Evolutionary conservation across 2,797 vertebrate species (phyloP), one percentile per base, ranked within the genome.

Genomic region (Melanotaenia nigrans): DNA sequence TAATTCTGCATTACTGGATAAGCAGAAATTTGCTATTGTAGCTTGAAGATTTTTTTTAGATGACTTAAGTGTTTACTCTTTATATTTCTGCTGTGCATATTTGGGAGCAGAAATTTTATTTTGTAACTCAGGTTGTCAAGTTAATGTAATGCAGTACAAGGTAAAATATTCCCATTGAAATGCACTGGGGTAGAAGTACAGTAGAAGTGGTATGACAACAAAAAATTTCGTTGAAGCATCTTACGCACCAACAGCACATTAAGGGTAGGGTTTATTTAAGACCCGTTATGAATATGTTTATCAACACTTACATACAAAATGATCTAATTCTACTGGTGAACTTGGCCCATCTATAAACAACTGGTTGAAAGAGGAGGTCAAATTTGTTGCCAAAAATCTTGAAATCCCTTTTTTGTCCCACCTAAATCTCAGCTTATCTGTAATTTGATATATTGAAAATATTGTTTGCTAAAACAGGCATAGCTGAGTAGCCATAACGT

Each of bases 391-490:
- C 22, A 35, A 55, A 42, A 8, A 16, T 66, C 42, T 42, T 40
- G 13, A 71, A 77, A 77, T 51, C 47, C 12, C 40, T 53, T 57
- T 38, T 71, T 33, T 65, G 24, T 71, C 56, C 32, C 60, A 61
- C 16, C 66, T 47, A 54, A 65, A 75, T 79, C 51, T 63, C 51
- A 58, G 59, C 20, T 68, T 56, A 57, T 18, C 68, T 22, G 79
- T 65, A 68, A 85, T 61, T 10, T 9, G 36, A 87, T 74, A 81
- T 55, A 75, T 75, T 78, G 55, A 71, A 80, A 84, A 77, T 76
- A 67, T 45, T 85, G 61, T 78, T 74, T 58, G 59, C 67, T 78
- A 86, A 86, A 82, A 68, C 58, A 82, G 75, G 71, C 80, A 87
- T 64, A 81, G 36, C 67, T 56, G 56, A 77, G 71, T 9, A 79